Evolutionary conservation across 2,888 invertebrate species (phyloP), one percentile per base, ranked within the genome.

Genomic region (Eudemis profundana): DNA sequence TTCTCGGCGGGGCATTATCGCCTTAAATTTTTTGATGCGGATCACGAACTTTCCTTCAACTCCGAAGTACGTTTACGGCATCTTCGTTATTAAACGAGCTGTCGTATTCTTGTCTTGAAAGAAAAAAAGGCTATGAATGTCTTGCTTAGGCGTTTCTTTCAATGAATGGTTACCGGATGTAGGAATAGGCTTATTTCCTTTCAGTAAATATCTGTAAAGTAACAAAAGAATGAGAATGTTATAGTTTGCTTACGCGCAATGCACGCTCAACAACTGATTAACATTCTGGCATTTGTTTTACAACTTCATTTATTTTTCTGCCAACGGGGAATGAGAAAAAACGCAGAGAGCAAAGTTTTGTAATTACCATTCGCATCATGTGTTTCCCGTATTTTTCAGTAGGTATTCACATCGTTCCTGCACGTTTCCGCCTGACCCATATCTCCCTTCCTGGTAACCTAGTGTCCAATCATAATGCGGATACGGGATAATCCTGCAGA

Each of bases 331-430:
- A 68, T 69, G 70, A 71, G 71, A 72, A 73, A 77, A 78, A 72
- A 78, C 27, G 15, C 61, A n/a, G 44, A 53, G 71, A 70, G 72
- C 72, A 73, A 77, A 78, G 74, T 79, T 82, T 73, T 68, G 75
- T 79, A 80, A 82, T 83, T 82, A 79, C 75, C 67, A 71, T 77
- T 75, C 74, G 61, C 68, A 68, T 64, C 69, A 70, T 72, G 72
- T 73, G 60, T 66, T 69, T 67, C 80, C 71, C 64, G 68, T 72
- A 74, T 76, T 78, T 75, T 77, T 73, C 73, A 70, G 72, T 75
- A 67, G 36, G 74, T 69, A 74, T 76, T 79, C 76, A 74, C 74
- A 74, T 76, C 75, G 72, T 68, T 62, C 68, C 69, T 68, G 67
- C 69, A 67, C 67, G 61, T 60, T 60, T 64, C 59, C 65, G 56